Evolutionary conservation across 2,113 vertebrate species (phyloP), one percentile per base, ranked within the genome.

Genomic region (Vulpes vulpes): DNA sequence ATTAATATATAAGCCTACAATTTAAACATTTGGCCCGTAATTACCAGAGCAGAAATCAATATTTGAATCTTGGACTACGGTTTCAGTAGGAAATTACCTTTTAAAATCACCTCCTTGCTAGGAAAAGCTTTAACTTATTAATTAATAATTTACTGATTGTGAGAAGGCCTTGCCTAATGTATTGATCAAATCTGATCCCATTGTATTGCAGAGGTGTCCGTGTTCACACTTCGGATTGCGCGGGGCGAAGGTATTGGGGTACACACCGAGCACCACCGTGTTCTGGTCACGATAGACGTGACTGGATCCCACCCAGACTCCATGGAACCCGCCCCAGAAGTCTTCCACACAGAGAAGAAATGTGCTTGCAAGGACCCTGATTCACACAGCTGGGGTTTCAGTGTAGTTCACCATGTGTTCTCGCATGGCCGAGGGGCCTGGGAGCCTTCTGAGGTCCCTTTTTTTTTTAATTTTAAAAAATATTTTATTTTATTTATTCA

Each of bases 141-240:
- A 95, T 95, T 91, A 98, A 97, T 97, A 81, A 98, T 93, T 97
- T 60, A 96, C 89, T 22, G n/a, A 74, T 17, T 88, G 2, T 89
- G 53, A 91, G 59, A 84, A 92, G 71, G 25, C 76, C 43, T 97
- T 97, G 8, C 14, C 11, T 60, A 92, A 96, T 22, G 15, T 95
- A 86, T 89, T 67, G 57, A 89, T 93, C 60, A 94, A 86, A 80
- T 27, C 10, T 19, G 38, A 74, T 97, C 90, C n/a, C 87, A 93
- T 79, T 51, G 17, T 64, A 22, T 92, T 95, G 91, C 82, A 32
- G 30, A 86, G 12, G 55, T 84, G 16, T 85, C 86, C 95, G 78
- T 38, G 9, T 89, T 74, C 35, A 19, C 5, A 23, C 38, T 55
- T 55, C 12, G 11, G 51, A 59, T 64, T 3, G 35, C 51, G 22